A percentile compares a stretch with the other conserved stretches of the same genome.
phyloP scores from a whole-genome alignment of 2,888 invertebrate species.

The Hyposoter dolosus region DNA sequence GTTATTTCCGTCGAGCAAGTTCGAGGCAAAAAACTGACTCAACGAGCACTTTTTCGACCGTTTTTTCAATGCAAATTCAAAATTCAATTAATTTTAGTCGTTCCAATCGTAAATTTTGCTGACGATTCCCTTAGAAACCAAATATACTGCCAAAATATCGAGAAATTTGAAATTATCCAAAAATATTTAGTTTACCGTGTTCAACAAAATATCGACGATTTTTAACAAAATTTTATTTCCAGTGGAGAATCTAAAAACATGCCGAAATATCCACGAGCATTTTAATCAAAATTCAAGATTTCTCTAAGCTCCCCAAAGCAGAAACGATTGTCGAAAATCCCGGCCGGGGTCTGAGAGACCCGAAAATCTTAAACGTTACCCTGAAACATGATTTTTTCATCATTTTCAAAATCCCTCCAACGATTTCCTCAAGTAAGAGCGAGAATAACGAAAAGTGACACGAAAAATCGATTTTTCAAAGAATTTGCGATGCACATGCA shows the following conservation, averaged over 20 bases:
- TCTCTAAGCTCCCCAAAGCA: neutral
- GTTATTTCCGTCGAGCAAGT: conserved; percentile 65
- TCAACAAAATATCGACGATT: too few relatives aligned
- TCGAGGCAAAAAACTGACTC: conserved; percentile 1
- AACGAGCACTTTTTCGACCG: neutral
- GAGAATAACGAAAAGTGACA: neutral
- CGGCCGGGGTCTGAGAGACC: neutral
- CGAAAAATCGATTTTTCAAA: neutral
- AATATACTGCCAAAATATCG: too few relatives aligned
- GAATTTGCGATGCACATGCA: neutral
- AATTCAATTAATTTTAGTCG: too few relatives aligned
- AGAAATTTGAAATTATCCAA: too few relatives aligned
- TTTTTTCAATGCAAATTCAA: neutral
- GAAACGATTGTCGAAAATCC: neutral
- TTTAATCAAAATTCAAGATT: too few relatives aligned
- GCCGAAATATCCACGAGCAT: neutral
- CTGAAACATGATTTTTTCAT: neutral
- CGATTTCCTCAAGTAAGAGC: neutral
- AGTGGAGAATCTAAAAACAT: neutral
- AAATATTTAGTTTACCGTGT: too few relatives aligned
- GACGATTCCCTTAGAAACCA: too few relatives aligned
- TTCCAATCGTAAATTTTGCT: too few relatives aligned
- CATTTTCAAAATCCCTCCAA: neutral
- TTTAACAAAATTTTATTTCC: neutral
- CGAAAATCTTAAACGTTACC: neutral